Conservation (phyloP, 2,888 invertebrate species). For the Macrophya annulata region DNA sequence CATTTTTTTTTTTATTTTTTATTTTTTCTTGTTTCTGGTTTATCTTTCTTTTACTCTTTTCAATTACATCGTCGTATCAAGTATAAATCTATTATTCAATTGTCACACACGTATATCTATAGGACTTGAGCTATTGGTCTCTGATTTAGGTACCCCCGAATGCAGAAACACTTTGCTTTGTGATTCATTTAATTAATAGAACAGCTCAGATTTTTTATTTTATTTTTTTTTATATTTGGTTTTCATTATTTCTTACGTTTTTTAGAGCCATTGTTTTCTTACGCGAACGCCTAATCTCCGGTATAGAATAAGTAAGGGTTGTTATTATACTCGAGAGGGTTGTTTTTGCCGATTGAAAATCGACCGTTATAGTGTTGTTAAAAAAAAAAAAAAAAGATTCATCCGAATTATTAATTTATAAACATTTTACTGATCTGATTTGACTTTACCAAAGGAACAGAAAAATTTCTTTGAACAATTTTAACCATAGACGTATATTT, state of each 20-base stretch:
- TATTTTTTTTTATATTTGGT: no score
- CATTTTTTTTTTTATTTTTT: constrained; percentile 57
- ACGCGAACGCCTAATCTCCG: not conserved
- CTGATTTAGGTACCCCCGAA: not conserved
- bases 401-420: not conserved
- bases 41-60: constrained; percentile 6
- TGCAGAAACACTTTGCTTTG: constrained; percentile 3
- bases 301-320: not conserved
- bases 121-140: not conserved
- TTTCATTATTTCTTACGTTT: no score
- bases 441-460: not conserved
- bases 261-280: not conserved
- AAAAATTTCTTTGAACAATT: no score
- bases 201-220: not conserved
- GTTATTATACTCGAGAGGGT: constrained; percentile 10
- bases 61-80: not conserved
- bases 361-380: not conserved
- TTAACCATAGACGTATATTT: no score
- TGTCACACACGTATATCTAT: not conserved
- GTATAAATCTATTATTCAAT: not conserved
- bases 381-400: not conserved
- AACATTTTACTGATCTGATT: not conserved
- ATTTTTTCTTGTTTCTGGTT: constrained; percentile 26
- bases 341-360: not conserved
- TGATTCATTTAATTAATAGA: not conserved